Base-by-base conservation (phyloP, 2,888 invertebrate species). In the Caenorhabditis panamensis region DNA sequence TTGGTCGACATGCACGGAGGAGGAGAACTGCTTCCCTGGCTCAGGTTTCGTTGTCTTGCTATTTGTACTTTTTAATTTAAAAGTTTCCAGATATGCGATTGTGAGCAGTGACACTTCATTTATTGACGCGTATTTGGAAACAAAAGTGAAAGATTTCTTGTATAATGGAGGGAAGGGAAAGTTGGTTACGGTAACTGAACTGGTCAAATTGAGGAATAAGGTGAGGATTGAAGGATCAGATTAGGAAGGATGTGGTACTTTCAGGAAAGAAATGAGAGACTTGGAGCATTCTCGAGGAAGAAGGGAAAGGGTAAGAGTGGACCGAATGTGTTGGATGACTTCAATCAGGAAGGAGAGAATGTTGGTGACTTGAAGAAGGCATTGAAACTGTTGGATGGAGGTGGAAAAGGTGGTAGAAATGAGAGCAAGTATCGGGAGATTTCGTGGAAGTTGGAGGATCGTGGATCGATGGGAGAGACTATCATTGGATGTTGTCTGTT, bases 111-210 rank as follows among this genome's bases (percentile, higher is more conserved):
- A 89, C 62, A 82, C 82, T 59, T 88, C 89, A 4, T 67, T 85
- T n/a, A 56, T 85, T 3, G 85, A 85, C 24, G 79, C 78, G 0
- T 85, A 82, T 47, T 59, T 85, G 11, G 85, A 85, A 20, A 71
- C 73, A 16, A 79, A 85, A 71, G 95, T 96, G 16, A 95, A 95
- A 88, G 95, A 95, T 0, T 96, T 95, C 91, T 92, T 98, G 18
- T 97, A 97, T 92, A 96, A 96, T 91, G 95, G 94, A 90, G 97
- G 97, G 2, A 94, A 94, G 87, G 97, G 97, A 0, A 94, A 95
- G 73, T 94, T 95, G 92, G 94, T 97, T 88, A 95, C 96, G 0
- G 94, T 96, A 86, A 94, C 95, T 0, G 95, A 96, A 90, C 92
- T 97, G 68, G 96, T 97, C 4, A 93, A 96, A 68, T 92, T 95